Evolutionary conservation across 2,888 invertebrate genomes (phyloP).

Genomic region (Eupithecia subumbrata): DNA sequence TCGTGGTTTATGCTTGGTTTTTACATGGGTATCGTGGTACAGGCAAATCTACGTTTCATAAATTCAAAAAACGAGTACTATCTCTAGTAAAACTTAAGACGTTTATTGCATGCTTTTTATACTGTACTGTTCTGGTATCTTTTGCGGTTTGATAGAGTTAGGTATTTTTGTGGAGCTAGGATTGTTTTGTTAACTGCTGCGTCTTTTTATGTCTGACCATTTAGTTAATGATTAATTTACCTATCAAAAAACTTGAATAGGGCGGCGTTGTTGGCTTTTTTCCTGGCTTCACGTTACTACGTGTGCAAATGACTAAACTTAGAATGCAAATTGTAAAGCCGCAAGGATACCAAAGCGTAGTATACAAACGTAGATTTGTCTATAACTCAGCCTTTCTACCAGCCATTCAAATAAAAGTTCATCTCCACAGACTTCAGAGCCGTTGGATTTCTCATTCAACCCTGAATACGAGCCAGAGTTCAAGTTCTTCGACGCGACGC

Average conservation of each 20-base stretch:
- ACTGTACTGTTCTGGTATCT: neutral
- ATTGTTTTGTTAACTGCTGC: neutral
- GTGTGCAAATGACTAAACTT: conserved; percentile 3
- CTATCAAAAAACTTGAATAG: neutral
- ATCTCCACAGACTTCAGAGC: conserved; percentile 86
- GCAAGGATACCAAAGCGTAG: conserved; percentile 1
- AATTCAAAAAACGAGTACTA: neutral
- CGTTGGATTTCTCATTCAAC: conserved; percentile 97
- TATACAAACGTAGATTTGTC: conserved; percentile 42
- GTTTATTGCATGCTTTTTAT: conserved; percentile 24
- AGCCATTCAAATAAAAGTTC: conserved; percentile 8
- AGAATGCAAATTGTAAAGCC: neutral
- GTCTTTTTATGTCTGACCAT: neutral
- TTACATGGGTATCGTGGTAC: conserved; percentile 31
- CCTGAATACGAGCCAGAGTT: conserved; percentile 95
- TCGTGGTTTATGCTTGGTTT: conserved; percentile 54
- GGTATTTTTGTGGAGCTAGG: neutral
- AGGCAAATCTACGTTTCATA: conserved; percentile 52
- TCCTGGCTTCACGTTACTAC: neutral
- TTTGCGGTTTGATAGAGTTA: conserved; percentile 4
- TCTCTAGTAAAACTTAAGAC: neutral
- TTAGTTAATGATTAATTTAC: neutral
- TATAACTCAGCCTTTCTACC: conserved; percentile 7
- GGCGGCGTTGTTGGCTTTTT: neutral
- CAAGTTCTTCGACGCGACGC: conserved; percentile 94